Base-by-base conservation (phyloP, 2,113 vertebrate genomes). In the Nymphicus hollandicus region DNA sequence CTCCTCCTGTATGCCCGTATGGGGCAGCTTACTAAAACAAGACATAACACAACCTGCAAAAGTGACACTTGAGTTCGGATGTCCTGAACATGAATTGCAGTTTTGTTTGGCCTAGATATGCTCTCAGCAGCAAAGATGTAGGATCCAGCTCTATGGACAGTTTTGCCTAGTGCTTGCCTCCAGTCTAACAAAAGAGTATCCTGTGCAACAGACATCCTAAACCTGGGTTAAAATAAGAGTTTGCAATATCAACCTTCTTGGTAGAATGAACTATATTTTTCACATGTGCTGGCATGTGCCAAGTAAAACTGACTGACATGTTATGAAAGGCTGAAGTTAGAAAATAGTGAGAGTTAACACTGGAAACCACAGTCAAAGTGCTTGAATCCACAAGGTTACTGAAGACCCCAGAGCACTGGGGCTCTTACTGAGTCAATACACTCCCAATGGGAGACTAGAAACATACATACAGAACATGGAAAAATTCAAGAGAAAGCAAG, bases 1-100 rank as follows among this genome's bases (percentile, higher is more conserved):
- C 53, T 58, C 53, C 71, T 72, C 27, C 37, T 0, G 0, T 10
- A 11, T 0, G 8, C 35, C 53, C 0, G 0, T 10, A 8, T 0
- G 10, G 60, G 28, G 9, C 33, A 78, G 31, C 13, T 72, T 31
- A 31, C 33, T 44, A 12, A 63, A 72, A 19, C 37, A 37, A 69
- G 27, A 8, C n/a, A 25, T 35, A 23, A n/a, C 33, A 24, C 16
- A 49, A 24, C 10, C 37, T 35, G 11, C 6, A 64, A 7, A 39
- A 44, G 8, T 2, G 41, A 24, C 17, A 4, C 41, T 8, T 6
- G 3, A 33, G 9, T n/a, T 81, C 33, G 22, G 56, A 13, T 24
- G 22, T 31, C 18, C 22, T 49, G 25, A 55, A n/a, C 5, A 3
- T 2, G 13, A 22, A 25, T 3, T 22, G 20, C 3, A 15, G 6